Percentiles rank a stretch among this genome's conserved stretches.
phyloP scores from a whole-genome alignment of 1,140 invertebrate genomes.

The Pentalonia nigronervosa region DNA sequence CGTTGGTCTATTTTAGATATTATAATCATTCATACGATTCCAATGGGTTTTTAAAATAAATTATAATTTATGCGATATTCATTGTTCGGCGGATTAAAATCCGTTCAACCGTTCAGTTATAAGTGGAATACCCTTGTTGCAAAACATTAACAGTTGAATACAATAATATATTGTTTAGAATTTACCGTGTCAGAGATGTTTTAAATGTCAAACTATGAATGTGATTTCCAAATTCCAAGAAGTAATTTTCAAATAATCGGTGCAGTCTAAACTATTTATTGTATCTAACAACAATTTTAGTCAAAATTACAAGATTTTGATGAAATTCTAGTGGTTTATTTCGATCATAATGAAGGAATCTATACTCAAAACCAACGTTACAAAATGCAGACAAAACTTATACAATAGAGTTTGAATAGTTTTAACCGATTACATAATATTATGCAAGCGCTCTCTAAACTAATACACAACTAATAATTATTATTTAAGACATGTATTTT shows the following conservation, averaged over 20 bases:
- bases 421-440: neutral
- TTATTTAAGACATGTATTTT: neutral
- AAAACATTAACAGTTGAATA: neutral
- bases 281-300: neutral
- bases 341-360: neutral
- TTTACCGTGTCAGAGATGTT: neutral
- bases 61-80: neutral
- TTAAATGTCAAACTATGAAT: neutral
- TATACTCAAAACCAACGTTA: too few species aligned
- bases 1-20: neutral
- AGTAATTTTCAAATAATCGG: neutral
- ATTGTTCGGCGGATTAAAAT: neutral
- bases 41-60: neutral
- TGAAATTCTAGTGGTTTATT: neutral
- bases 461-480: neutral
- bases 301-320: neutral
- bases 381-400: neutral
- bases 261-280: neutral
- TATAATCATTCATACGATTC: neutral
- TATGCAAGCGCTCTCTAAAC: neutral
- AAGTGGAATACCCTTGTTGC: neutral
- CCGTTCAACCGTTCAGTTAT: too few species aligned
- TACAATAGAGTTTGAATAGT: neutral
- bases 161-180: neutral
- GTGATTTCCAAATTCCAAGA: neutral